Evolutionary conservation across 2,113 vertebrate genomes (phyloP).

Genomic region (Actinemys pallida): DNA sequence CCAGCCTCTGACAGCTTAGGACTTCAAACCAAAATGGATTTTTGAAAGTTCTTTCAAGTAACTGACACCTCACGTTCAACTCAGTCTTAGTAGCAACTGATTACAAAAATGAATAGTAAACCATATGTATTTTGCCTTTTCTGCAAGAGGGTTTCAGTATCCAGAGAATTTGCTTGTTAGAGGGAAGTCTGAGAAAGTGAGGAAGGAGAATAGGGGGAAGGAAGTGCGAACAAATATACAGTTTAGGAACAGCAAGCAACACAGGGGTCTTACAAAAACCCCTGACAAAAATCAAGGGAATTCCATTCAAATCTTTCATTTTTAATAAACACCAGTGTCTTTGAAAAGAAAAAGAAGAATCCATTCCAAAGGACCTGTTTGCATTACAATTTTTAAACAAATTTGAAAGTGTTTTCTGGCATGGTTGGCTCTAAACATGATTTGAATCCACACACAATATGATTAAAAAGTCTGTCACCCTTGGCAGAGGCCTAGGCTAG

Average conservation of each 20-base stretch:
- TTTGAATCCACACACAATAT: background rate
- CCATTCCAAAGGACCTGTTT: background rate
- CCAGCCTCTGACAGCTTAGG: rapidly evolving
- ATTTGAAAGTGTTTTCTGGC: background rate
- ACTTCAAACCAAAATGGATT: background rate
- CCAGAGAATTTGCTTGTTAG: background rate
- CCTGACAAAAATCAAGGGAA: background rate
- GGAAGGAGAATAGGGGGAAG: background rate
- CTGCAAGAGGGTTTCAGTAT: background rate
- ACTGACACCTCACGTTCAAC: rapidly evolving
- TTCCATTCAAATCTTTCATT: background rate
- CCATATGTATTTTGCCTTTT: background rate
- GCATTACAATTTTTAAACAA: rapidly evolving
- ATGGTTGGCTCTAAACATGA: background rate
- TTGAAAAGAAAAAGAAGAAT: background rate
- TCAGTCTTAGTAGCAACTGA: background rate
- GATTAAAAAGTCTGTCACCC: rapidly evolving
- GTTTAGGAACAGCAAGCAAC: background rate
- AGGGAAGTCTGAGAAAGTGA: background rate
- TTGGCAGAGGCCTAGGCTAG: background rate
- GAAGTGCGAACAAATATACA: background rate
- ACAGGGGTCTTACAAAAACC: background rate
- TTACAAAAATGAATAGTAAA: background rate
- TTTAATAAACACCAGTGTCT: background rate
- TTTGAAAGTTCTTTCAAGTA: background rate